Conservation (phyloP, 2,113 vertebrate genomes). For the Stegastes partitus region DNA sequence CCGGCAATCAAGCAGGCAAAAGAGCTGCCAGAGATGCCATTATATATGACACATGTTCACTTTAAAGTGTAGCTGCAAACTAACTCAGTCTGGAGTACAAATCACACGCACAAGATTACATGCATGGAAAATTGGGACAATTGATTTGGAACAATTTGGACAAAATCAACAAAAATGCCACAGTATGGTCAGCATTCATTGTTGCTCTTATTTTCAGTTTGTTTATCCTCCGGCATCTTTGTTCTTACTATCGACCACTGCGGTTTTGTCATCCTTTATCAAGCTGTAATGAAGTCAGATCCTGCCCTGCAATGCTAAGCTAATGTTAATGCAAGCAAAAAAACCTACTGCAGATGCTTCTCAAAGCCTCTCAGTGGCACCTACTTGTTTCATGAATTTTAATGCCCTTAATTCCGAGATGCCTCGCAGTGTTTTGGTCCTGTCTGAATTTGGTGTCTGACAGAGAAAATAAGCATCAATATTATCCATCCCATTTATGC, state of each 20-base stretch:
- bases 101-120: background rate
- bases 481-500: background rate
- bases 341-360: constrained; percentile 21
- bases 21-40: background rate
- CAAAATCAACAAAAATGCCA: no score
- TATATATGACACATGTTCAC: constrained; percentile 3
- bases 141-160: no score
- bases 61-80: constrained; percentile 2
- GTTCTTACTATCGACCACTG: background rate
- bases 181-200: background rate
- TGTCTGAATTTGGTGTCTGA: constrained; percentile 10
- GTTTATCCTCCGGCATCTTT: background rate
- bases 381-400: constrained; percentile 33
- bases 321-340: constrained; percentile 26
- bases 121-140: background rate
- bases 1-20: background rate
- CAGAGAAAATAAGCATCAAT: constrained; percentile 17
- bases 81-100: constrained; percentile 11
- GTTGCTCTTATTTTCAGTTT: background rate
- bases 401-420: constrained; percentile 15
- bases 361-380: constrained; percentile 20
- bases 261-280: background rate
- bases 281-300: constrained; percentile 28
- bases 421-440: constrained; percentile 15
- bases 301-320: constrained; percentile 1